Percentiles rank a stretch among this genome's conserved stretches.
These are phyloP conservation scores for Petaurus breviceps DNA, from an alignment of 2,113 vertebrate species.

Conservation along the genomic window DNA sequence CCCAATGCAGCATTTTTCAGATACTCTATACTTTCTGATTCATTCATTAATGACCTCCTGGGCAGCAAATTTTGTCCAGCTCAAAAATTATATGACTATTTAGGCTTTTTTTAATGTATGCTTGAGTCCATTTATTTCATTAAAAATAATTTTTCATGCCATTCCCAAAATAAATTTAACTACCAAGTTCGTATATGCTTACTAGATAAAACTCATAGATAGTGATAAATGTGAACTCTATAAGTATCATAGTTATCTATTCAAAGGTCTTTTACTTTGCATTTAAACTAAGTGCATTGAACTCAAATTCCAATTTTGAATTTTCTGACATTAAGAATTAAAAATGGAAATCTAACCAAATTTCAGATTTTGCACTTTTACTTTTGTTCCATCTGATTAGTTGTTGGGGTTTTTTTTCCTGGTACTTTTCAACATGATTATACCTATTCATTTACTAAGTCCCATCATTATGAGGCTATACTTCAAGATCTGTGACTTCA, in stretches of 20 bases:
- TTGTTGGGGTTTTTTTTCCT: not conserved
- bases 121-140: not conserved
- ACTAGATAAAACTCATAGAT: constrained; percentile 9
- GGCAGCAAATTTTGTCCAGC: not conserved
- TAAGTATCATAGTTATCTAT: not conserved
- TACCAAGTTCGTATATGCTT: not conserved
- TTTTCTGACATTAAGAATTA: not conserved
- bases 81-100: constrained; percentile 32
- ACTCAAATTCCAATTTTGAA: constrained; percentile 22
- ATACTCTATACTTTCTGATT: constrained; percentile 44
- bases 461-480: not conserved
- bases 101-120: constrained; percentile 1
- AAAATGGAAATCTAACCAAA: not conserved
- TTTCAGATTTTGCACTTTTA: not conserved
- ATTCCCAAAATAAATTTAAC: constrained; percentile 21
- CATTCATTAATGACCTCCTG: constrained; percentile 33
- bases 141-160: not conserved
- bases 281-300: constrained; percentile 27
- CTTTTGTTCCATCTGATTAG: not conserved
- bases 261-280: constrained; percentile 25
- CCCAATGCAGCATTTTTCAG: constrained; percentile 44
- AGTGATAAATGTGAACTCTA: not conserved
- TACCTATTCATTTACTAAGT: not conserved
- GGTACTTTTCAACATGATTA: not conserved
- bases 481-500: not conserved